Percentiles rank a stretch among this genome's conserved stretches.
Evolutionary conservation across 2,113 vertebrate species (phyloP).

Genomic region (Notarius quadriscutis): DNA sequence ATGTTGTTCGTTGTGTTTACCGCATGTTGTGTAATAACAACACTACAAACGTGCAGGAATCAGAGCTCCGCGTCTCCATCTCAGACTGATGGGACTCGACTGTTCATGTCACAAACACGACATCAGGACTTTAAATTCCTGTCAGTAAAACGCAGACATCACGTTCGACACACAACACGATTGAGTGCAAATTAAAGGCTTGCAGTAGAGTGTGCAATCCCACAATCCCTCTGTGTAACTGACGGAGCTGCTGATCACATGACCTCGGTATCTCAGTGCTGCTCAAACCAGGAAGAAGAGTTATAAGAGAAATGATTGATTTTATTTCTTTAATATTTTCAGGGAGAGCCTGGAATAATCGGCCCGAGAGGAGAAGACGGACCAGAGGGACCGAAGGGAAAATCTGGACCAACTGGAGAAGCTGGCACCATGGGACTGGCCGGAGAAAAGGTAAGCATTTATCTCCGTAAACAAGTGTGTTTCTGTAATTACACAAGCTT

Average conservation of each 20-base stretch:
- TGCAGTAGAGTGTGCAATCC: neutral
- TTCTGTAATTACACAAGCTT: neutral
- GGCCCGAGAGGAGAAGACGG: constrained; percentile 93
- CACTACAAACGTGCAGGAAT: neutral
- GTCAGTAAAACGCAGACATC: neutral
- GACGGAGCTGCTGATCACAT: neutral
- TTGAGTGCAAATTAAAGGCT: too few relatives aligned
- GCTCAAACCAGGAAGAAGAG: neutral
- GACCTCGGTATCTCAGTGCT: neutral
- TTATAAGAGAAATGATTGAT: neutral
- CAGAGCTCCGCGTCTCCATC: neutral
- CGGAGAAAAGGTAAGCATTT: constrained; percentile 86
- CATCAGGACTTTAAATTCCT: neutral
- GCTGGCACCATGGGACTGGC: constrained; percentile 82
- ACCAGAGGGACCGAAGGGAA: constrained; percentile 95
- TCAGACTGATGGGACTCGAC: neutral
- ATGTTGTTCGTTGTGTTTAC: neutral
- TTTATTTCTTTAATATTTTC: constrained; percentile 35
- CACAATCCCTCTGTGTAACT: neutral
- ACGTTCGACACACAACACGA: neutral
- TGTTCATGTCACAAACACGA: neutral
- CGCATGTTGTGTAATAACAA: too few relatives aligned
- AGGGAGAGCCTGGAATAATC: constrained; percentile 87
- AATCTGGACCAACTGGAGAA: constrained; percentile 87
- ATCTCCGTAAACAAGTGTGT: neutral